phyloP scores from a whole-genome alignment of 2,113 vertebrate species.

The Thalassarche chlororhynchos region DNA sequence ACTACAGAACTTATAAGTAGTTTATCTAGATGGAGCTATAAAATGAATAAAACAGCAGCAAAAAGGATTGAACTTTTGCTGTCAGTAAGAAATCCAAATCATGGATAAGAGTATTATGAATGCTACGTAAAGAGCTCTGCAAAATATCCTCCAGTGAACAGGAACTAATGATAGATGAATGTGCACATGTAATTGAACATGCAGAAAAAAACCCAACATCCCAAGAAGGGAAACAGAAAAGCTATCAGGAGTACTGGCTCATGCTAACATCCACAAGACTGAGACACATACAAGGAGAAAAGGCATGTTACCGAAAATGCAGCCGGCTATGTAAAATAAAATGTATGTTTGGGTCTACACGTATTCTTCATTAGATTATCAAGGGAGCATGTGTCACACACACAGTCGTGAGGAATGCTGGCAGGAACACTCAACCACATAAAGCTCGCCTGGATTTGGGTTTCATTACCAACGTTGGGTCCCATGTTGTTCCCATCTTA shows the following conservation, averaged over 20 bases:
- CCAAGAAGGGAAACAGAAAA: constrained; percentile 11
- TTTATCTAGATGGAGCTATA: background rate
- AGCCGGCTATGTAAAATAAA: background rate
- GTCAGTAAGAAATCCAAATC: constrained; percentile 39
- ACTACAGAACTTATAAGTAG: background rate
- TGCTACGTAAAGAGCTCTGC: background rate
- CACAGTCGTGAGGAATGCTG: background rate
- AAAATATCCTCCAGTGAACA: constrained; percentile 37
- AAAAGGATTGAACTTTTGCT: constrained; percentile 18
- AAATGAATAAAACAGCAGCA: background rate
- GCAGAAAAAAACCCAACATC: constrained; percentile 19
- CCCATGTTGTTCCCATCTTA: background rate
- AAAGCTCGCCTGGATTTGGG: background rate
- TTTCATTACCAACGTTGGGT: background rate
- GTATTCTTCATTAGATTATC: background rate
- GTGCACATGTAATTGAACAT: constrained; percentile 41
- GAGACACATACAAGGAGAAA: background rate
- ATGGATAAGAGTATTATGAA: constrained; percentile 1
- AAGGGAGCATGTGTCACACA: constrained; percentile 8
- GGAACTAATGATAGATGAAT: constrained; percentile 58
- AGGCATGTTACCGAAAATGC: background rate
- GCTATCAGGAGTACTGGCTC: background rate
- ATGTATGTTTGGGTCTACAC: background rate
- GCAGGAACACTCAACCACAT: background rate
- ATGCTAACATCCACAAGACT: background rate